phyloP scores from a whole-genome alignment of 1,140 invertebrate genomes.

The Anastrepha ludens region DNA sequence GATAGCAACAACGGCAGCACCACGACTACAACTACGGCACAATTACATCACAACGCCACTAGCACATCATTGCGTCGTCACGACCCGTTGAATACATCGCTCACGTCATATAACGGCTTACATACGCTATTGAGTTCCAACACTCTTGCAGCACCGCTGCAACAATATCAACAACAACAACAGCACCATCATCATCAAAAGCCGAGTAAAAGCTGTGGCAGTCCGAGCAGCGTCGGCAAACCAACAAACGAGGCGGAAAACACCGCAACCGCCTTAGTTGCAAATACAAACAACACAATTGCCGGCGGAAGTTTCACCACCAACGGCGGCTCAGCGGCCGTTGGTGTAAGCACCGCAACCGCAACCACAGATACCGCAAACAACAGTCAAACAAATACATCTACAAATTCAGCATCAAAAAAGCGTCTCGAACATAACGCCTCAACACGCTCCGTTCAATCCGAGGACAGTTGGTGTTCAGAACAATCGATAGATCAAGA shows the following conservation, averaged over 20 bases:
- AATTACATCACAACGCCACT: slow-evolving; percentile 67
- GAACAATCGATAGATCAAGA: slow-evolving; percentile 57
- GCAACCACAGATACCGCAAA: slow-evolving; percentile 36
- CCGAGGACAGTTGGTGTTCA: slow-evolving; percentile 60
- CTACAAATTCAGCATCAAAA: slow-evolving; percentile 37
- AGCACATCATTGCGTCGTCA: slow-evolving; percentile 55
- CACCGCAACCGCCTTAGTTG: slow-evolving; percentile 37
- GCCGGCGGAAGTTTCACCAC: slow-evolving; percentile 72
- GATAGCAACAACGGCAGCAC: slow-evolving; percentile 55
- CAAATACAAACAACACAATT: slow-evolving; percentile 65
- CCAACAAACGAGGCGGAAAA: slow-evolving; percentile 47
- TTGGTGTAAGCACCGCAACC: slow-evolving; percentile 65
- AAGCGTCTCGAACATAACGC: slow-evolving; percentile 58
- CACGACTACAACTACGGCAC: slow-evolving; percentile 64
- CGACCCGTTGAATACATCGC: slow-evolving; percentile 53
- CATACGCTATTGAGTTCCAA: slow-evolving; percentile 46
- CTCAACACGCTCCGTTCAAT: slow-evolving; percentile 55
- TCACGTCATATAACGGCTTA: slow-evolving; percentile 53
- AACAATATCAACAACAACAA: slow-evolving; percentile 63
- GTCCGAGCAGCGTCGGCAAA: slow-evolving; percentile 52
- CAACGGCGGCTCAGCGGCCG: slow-evolving; percentile 71
- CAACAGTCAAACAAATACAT: slow-evolving; percentile 35
- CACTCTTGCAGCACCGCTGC: slow-evolving; percentile 57
- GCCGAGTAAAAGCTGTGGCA: slow-evolving; percentile 58
- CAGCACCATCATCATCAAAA: slow-evolving; percentile 60